Evolutionary conservation across 2,888 invertebrate genomes (phyloP).

Genomic region (Axea sp.): DNA sequence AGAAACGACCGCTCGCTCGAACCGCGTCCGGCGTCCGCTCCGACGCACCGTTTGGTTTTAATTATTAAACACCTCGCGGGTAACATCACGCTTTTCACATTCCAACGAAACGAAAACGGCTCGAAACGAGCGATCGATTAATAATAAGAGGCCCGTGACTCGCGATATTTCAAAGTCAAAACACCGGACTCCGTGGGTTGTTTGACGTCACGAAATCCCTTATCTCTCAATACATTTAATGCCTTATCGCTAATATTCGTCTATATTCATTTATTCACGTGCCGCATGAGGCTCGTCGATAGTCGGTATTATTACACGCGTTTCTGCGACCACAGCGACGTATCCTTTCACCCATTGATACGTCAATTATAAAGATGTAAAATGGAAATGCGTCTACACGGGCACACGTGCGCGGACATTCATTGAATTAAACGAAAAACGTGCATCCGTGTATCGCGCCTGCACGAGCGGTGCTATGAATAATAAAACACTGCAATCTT

Average conservation of each 20-base stretch:
- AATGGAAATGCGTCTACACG: constrained; percentile 63
- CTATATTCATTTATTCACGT: constrained; percentile 53
- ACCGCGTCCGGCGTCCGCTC: constrained; percentile 17
- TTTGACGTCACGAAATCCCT: constrained; percentile 30
- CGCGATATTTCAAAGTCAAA: constrained; percentile 30
- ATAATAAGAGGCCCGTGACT: constrained; percentile 3
- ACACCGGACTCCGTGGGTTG: constrained; percentile 7
- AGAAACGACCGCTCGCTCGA: constrained; percentile 12
- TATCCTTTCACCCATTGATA: constrained; percentile 64
- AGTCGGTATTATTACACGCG: constrained; percentile 58
- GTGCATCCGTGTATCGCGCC: constrained; percentile 20
- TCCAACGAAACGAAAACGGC: constrained; percentile 8
- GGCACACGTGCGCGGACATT: constrained; percentile 53
- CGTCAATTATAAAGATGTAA: constrained; percentile 65
- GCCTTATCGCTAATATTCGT: constrained; percentile 50
- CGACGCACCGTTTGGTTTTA: constrained; percentile 9
- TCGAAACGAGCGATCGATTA: constrained; percentile 16
- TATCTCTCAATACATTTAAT: constrained; percentile 44
- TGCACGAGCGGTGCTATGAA: constrained; percentile 27
- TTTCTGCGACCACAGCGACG: constrained; percentile 57
- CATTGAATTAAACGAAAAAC: constrained; percentile 47
- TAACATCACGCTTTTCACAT: constrained; percentile 8
- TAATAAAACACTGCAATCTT: constrained; percentile 45
- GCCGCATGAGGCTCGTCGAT: constrained; percentile 36
- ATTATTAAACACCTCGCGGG: constrained; percentile 16